phyloP scores from a whole-genome alignment of 2,888 invertebrate species.

The Phaonia tiefii region DNA sequence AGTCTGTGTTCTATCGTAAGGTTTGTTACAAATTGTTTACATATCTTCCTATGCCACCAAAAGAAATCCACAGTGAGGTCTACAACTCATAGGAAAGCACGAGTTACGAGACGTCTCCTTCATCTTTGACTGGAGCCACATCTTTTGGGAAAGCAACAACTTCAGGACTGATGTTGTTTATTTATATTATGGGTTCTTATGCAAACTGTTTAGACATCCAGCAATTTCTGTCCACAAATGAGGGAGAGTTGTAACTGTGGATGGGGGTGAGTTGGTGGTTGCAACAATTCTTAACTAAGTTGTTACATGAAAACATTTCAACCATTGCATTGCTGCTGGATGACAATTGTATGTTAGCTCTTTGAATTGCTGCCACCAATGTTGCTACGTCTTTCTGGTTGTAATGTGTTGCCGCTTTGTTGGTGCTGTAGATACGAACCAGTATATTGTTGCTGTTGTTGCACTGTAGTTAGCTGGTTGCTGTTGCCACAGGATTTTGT shows the following conservation, averaged over 20 bases:
- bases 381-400: conserved; percentile 16
- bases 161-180: conserved; percentile 4
- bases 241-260: not conserved
- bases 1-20: conserved; percentile 33
- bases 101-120: conserved; percentile 4
- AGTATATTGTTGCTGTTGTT: conserved; percentile 27
- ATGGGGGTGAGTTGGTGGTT: not conserved
- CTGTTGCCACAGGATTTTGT: conserved; percentile 32
- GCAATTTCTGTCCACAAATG: not conserved
- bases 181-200: not conserved
- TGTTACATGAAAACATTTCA: conserved; percentile 52
- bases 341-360: conserved; percentile 40
- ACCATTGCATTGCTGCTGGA: conserved; percentile 30
- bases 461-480: conserved; percentile 39
- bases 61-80: not conserved
- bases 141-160: no score
- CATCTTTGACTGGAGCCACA: not conserved
- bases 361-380: conserved; percentile 7
- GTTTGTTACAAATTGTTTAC: conserved; percentile 46
- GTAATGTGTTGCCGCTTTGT: conserved; percentile 4
- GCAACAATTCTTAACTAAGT: conserved; percentile 36
- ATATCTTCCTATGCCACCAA: no score
- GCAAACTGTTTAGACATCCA: conserved; percentile 49
- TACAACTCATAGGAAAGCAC: not conserved
- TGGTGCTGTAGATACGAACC: not conserved